Evolutionary conservation across 2,888 invertebrate genomes (phyloP).

Genomic region (Glomeris marginata): DNA sequence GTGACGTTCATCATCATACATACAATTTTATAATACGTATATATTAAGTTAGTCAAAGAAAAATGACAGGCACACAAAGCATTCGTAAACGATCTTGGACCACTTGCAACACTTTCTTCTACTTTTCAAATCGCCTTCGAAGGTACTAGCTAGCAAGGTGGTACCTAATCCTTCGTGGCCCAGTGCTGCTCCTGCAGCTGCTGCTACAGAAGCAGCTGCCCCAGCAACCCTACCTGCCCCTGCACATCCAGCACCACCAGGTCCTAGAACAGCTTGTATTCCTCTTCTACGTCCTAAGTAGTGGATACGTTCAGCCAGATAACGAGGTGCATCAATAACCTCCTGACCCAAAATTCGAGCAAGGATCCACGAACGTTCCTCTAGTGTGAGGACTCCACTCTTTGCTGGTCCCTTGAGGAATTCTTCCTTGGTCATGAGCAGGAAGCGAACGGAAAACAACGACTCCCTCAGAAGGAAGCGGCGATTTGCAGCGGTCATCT

Average conservation of each 20-base stretch:
- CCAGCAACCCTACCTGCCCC: neutral
- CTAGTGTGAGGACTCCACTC: constrained; percentile 39
- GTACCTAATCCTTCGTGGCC: neutral
- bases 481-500: constrained; percentile 37
- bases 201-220: neutral
- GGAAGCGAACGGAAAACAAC: constrained; percentile 48
- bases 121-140: neutral
- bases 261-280: no score
- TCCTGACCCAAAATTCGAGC: constrained; percentile 20
- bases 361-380: constrained; percentile 33
- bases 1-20: no score
- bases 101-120: constrained; percentile 7
- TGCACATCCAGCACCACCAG: no score
- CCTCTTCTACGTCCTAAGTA: constrained; percentile 8
- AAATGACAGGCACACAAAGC: constrained; percentile 11
- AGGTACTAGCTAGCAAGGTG: neutral
- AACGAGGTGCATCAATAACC: constrained; percentile 2
- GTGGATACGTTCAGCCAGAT: constrained; percentile 3
- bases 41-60: constrained; percentile 9
- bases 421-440: constrained; percentile 47
- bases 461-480: constrained; percentile 39
- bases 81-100: constrained; percentile 11
- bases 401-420: constrained; percentile 43
- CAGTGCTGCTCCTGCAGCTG: neutral
- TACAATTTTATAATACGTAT: neutral